Base-by-base conservation (phyloP, 2,113 vertebrate genomes). In the Prietella phreatophila region DNA sequence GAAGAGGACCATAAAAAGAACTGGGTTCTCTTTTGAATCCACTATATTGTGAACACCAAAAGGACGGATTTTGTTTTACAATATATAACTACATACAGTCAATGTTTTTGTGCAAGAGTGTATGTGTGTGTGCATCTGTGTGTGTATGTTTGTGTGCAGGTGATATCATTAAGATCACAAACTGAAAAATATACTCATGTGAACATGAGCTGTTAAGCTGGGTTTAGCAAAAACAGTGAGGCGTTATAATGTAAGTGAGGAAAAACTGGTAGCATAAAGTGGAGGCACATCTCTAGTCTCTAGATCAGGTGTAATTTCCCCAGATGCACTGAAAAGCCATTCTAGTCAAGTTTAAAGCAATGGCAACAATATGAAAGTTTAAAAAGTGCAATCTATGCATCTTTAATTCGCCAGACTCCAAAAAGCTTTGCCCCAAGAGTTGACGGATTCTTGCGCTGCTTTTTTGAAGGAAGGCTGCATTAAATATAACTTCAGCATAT, bases 281-380 rank as follows among this genome's bases (percentile, higher is more conserved):
- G 42, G 13, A 53, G 10, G 0, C 75, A 6, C n/a, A 7, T 80
- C 85, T 61, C n/a, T 14, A 15, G n/a, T 25, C 56, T 69, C 30
- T 55, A 47, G 5, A 47, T 47, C 6, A n/a, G n/a, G 53, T 87
- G 83, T 85, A 88, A 87, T 91, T 78, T 90, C 88, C 87, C 85
- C 71, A 78, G 88, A 82, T 83, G 85, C 71, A 63, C 50, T 53
- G 58, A 22, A 56, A 91, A 83, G 88, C 61, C 81, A 91, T 85
- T 84, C 75, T 84, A 53, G 50, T 88, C 20, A 61, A 30, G 42
- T 83, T 90, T 83, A 89, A 87, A 88, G 65, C 85, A 78, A 79
- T 85, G 47, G 73, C 67, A 89, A 87, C 85, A 89, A 84, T 85
- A 84, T 84, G 50, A 84, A 89, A 89, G 86, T 88, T 82, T 86